Percentiles rank a stretch among this genome's conserved stretches.
These are phyloP conservation scores for Serrognathus titanus DNA, from an alignment of 2,888 invertebrate genomes.

Conservation along the genomic window DNA sequence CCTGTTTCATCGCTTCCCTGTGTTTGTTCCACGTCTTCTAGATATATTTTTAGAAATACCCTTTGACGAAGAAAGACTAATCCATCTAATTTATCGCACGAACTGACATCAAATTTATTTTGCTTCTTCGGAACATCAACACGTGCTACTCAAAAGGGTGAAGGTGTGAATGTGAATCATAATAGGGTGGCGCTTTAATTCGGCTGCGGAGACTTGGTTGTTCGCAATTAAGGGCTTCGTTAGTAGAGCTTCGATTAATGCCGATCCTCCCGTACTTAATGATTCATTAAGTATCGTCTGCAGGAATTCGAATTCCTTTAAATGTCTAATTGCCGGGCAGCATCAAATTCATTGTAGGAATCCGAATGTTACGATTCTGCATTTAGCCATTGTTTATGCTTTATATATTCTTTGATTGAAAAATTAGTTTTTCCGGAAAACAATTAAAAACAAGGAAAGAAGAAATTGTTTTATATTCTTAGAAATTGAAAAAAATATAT, in stretches of 20 bases:
- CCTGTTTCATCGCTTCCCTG: neutral
- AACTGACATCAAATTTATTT: neutral
- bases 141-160: neutral
- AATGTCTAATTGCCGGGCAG: no score
- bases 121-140: neutral
- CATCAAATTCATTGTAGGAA: neutral
- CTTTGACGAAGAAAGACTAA: neutral
- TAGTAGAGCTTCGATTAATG: slow-evolving; percentile 29
- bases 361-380: neutral
- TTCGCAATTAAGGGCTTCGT: slow-evolving; percentile 25
- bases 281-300: slow-evolving; percentile 38
- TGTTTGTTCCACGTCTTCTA: neutral
- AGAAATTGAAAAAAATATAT: no score
- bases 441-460: no score
- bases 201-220: slow-evolving; percentile 13
- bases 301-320: no score
- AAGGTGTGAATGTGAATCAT: slow-evolving; percentile 1
- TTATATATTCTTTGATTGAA: neutral
- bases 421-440: no score
- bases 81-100: neutral
- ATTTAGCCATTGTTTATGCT: neutral
- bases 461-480: no score
- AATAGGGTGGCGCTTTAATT: slow-evolving; percentile 10
- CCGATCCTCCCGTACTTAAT: slow-evolving; percentile 36
- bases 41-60: no score